Conservation (phyloP, 2,888 invertebrate genomes). For the Pemphredon lugubris region DNA sequence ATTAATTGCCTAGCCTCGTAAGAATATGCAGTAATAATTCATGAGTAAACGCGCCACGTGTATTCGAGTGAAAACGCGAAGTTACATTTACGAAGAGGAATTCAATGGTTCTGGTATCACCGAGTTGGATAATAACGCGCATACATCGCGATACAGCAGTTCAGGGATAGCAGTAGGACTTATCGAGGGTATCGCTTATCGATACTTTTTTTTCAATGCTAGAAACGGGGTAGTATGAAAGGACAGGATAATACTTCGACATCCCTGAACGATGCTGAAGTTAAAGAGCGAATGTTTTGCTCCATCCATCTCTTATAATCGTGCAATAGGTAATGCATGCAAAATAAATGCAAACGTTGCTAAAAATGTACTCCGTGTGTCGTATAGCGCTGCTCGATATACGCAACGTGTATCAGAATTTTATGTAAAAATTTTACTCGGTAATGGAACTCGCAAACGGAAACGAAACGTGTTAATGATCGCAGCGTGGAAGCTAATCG, state of each 20-base stretch:
- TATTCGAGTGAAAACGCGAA: conserved; percentile 18
- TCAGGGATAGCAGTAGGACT: conserved; percentile 35
- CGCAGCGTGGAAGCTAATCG: no score
- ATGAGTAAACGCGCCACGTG: conserved; percentile 8
- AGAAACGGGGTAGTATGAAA: conserved; percentile 19
- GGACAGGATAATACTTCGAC: conserved; percentile 41
- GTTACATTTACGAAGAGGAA: conserved; percentile 10
- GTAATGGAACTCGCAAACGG: no score
- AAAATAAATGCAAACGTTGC: neutral
- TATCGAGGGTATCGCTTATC: conserved; percentile 61
- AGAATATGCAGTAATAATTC: conserved; percentile 20
- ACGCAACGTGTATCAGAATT: no score
- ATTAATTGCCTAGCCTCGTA: conserved; percentile 27
- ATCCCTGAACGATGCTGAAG: conserved; percentile 26
- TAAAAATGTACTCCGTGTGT: no score
- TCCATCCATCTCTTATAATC: conserved; percentile 19
- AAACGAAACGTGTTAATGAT: no score
- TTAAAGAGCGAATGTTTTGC: conserved; percentile 24
- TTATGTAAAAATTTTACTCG: no score
- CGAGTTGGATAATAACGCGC: conserved; percentile 46
- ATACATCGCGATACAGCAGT: conserved; percentile 14
- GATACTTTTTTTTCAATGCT: conserved; percentile 53
- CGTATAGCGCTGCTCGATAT: no score
- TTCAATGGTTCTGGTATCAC: conserved; percentile 31
- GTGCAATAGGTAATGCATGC: conserved; percentile 7